phyloP scores from a whole-genome alignment of 2,888 invertebrate genomes.

The Thelaira solivaga region DNA sequence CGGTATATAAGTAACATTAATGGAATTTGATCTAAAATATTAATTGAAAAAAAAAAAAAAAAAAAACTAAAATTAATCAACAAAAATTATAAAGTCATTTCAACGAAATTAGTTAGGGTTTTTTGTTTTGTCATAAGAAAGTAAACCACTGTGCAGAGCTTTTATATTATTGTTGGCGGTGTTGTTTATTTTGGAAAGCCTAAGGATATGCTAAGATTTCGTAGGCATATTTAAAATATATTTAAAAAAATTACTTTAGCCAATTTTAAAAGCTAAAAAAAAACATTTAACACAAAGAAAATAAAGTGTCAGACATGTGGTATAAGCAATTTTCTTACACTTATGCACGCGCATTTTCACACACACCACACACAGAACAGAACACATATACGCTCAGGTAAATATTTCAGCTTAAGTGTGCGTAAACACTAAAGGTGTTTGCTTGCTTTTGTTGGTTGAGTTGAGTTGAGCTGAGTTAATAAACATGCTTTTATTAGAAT shows the following conservation, averaged over 20 bases:
- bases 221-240: background rate
- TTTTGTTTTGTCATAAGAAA: too few species aligned
- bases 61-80: background rate
- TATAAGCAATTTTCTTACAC: background rate
- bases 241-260: background rate
- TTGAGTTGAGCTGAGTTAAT: background rate
- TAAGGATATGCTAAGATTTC: conserved; percentile 60
- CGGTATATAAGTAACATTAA: conserved; percentile 62
- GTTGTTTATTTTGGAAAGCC: conserved; percentile 39
- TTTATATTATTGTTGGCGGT: conserved; percentile 8
- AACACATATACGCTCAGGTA: background rate
- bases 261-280: too few species aligned
- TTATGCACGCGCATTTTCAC: background rate
- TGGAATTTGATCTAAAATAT: conserved; percentile 61
- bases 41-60: conserved; percentile 7
- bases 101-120: background rate
- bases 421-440: too few species aligned
- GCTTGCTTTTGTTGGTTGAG: background rate
- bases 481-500: conserved; percentile 35
- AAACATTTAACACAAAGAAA: conserved; percentile 17
- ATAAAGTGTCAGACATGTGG: conserved; percentile 1
- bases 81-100: background rate
- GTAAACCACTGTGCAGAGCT: conserved; percentile 18
- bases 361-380: background rate
- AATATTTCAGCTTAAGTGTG: too few species aligned